These are phyloP conservation scores for Ursus arctos DNA, from an alignment of 2,113 vertebrate species.

Conservation along the genomic window DNA sequence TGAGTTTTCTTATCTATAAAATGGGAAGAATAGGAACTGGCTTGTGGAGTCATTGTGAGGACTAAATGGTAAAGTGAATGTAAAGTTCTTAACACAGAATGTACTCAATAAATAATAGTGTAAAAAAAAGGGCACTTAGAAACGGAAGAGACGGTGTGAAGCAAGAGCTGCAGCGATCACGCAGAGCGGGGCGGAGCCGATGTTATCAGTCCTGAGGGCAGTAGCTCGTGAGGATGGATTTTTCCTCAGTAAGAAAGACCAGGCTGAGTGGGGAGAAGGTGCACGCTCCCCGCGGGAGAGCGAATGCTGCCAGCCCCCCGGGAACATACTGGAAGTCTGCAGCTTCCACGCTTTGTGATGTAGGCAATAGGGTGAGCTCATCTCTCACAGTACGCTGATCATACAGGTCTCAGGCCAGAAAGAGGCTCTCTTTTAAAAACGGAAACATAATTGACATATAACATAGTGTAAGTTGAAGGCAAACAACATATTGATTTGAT, in stretches of 20 bases:
- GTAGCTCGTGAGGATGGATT: background rate
- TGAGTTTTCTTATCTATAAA: slow-evolving; percentile 29
- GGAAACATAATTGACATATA: background rate
- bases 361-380: background rate
- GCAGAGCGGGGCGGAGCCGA: background rate
- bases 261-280: background rate
- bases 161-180: background rate
- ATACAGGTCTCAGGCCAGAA: background rate
- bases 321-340: background rate
- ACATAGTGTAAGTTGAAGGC: background rate
- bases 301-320: background rate
- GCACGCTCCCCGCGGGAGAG: background rate
- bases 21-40: background rate
- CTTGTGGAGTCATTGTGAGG: background rate
- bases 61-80: background rate
- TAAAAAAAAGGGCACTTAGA: background rate
- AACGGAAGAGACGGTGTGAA: background rate
- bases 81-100: slow-evolving; percentile 51
- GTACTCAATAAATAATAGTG: background rate
- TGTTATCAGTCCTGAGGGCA: background rate
- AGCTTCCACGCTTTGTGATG: background rate
- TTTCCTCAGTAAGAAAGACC: background rate
- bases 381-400: background rate
- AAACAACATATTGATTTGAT: background rate
- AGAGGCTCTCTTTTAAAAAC: background rate